Evolutionary conservation across 1,140 invertebrate species (phyloP).

Genomic region (Cherax quadricarinatus): DNA sequence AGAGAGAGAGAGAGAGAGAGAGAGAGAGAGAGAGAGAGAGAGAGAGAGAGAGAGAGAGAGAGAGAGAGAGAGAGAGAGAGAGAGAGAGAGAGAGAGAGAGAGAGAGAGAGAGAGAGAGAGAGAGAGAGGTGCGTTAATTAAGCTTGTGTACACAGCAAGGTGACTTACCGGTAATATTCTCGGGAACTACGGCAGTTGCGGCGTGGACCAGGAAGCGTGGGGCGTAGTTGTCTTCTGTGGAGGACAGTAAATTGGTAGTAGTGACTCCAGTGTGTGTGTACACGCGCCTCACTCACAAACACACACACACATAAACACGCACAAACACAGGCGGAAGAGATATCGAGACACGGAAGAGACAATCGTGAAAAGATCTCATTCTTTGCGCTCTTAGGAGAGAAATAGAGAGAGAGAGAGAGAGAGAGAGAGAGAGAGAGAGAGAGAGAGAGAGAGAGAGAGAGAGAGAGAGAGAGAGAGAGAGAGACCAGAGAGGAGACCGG

Average conservation of each 20-base stretch:
- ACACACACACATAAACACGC: too few relatives aligned
- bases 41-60: constrained; percentile 10
- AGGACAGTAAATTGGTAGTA: neutral
- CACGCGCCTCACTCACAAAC: too few relatives aligned
- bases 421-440: too few relatives aligned
- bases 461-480: too few relatives aligned
- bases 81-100: neutral
- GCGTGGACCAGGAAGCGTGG: constrained; percentile 53
- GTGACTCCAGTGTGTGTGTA: neutral
- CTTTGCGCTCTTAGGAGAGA: too few relatives aligned
- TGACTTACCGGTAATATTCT: constrained; percentile 55
- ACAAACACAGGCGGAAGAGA: too few relatives aligned
- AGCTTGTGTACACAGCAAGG: neutral
- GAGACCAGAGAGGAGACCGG: too few relatives aligned
- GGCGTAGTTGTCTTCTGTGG: constrained; percentile 54
- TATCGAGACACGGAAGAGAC: too few relatives aligned
- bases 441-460: too few relatives aligned
- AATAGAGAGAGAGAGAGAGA: too few relatives aligned
- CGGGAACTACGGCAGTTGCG: constrained; percentile 54
- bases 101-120: neutral
- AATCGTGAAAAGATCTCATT: too few relatives aligned
- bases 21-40: constrained; percentile 5
- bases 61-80: constrained; percentile 23
- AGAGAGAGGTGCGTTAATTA: neutral
- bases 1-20: neutral